Base-by-base conservation (phyloP, 2,888 invertebrate genomes). In the Agapetus fuscipes region DNA sequence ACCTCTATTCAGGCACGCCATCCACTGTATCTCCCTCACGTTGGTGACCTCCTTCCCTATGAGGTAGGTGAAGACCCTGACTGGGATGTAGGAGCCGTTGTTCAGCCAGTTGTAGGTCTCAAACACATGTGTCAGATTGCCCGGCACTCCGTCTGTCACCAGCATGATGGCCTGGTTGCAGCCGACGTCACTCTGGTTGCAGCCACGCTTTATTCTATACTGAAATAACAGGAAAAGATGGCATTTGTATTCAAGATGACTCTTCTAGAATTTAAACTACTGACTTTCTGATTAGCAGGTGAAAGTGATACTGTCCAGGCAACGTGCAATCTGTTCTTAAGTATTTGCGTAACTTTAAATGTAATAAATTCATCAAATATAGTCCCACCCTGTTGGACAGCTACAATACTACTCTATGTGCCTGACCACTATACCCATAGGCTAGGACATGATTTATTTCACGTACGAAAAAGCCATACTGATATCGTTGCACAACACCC, bases 131-230 rank as follows among this genome's bases (percentile, higher is more conserved):
- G 88, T 85, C 48, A 87, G 74, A 58, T 88, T 90, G 33, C 85
- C 83, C 0, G 93, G 83, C 3, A 94, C 85, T 30, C 94, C 94
- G 61, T 97, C 97, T 0, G 97, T 96, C 47, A 97, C 80, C 40
- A 97, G 66, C 94, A 97, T 95, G 45, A 98, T 91, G 17, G 91
- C 81, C 61, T 94, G 93, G 64, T 96, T 97, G 58, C 97, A 97
- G 20, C 81, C 74, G 39, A 62, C 57, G 11, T 66, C 71, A 25
- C 54, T 53, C 51, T 63, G 66, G 46, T 60, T 62, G 52, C 79
- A 79, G 9, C 64, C 65, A 14, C 75, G 62, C 33, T 57, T 60
- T 13, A 65, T 56, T 33, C 76, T 67, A 46, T 75, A 75, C 54
- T 67, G 47, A 13, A 51, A 51, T 37, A 43, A 34, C 46, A 42